Percentiles rank a stretch among this genome's conserved stretches.
These are phyloP conservation scores for Conus betulinus DNA, from an alignment of 1,140 invertebrate species.

Conservation along the genomic window DNA sequence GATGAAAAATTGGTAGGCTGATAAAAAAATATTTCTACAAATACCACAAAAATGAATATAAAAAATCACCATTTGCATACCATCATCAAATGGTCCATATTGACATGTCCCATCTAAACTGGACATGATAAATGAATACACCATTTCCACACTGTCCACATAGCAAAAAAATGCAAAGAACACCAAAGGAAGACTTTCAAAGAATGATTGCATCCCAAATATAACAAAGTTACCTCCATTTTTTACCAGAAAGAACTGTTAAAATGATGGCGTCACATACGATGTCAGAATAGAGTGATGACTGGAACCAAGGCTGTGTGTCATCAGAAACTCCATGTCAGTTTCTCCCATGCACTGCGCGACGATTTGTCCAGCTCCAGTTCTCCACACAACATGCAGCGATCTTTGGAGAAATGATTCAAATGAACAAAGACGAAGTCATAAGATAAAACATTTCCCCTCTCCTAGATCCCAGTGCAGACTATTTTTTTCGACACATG, in stretches of 20 bases:
- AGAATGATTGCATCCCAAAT: neutral
- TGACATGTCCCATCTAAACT: neutral
- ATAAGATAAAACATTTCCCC: too few species aligned
- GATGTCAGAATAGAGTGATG: neutral
- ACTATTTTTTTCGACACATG: too few species aligned
- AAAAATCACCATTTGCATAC: neutral
- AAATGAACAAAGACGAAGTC: too few species aligned
- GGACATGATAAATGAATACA: neutral
- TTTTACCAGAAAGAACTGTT: neutral
- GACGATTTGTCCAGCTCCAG: too few species aligned
- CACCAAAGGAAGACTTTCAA: neutral
- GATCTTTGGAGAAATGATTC: too few species aligned
- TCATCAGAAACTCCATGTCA: too few species aligned
- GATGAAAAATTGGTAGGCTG: neutral
- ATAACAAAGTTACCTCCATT: neutral
- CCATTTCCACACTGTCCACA: neutral
- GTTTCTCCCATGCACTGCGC: too few species aligned
- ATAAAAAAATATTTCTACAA: neutral
- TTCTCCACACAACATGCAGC: too few species aligned
- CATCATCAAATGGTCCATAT: neutral
- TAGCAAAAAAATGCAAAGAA: neutral
- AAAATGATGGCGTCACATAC: neutral
- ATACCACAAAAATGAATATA: neutral
- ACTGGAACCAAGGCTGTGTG: too few species aligned
- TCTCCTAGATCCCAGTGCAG: too few species aligned